Evolutionary conservation across 2,888 invertebrate genomes (phyloP), one percentile per base, ranked within the genome.

Genomic region (Eudasyphora cyanicolor): DNA sequence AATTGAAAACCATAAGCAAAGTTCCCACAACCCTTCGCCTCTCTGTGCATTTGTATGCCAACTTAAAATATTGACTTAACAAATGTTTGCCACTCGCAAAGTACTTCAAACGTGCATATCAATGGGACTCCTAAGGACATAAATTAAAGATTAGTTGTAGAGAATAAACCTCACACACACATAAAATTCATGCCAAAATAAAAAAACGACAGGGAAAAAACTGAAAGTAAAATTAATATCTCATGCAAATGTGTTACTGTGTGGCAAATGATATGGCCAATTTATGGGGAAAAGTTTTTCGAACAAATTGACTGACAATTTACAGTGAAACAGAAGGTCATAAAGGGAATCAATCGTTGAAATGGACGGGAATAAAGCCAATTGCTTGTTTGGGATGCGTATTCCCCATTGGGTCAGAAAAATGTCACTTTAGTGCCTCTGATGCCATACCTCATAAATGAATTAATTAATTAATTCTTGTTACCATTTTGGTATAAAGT

Each of bases 241-340:
- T 8, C 4, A 54, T 54, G 54, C 24, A 54, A 54, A 54, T 54
- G 54, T 54, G 21, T 54, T 54, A 21, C 54, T 19, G 24, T 54
- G 24, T 54, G 54, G 24, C 21, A 54, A 54, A 54, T 54, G 54
- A 54, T 54, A 54, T 54, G 54, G 12, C 54, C 54, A 54, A 21
- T 54, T 54, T 45, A 45, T 45, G 17, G 24, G 24, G 12, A 54
- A 54, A 54, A 54, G 8, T 54, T 54, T 54, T 54, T 24, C 24
- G 54, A 54, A 54, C n/a, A n/a, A 8, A 12, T 19, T 54, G 8
- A 19, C 24, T 10, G 54, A 38, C 38, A 3, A 12, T 38, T 38
- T 8, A 12, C 14, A 14, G 35, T 35, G 35, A 35, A 35, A 35
- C 35, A 35, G 35, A 35, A 35, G 35, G 35, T 8, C 14, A 45